These are phyloP conservation scores for Apocheima hispidaria DNA, from an alignment of 2,888 invertebrate genomes.

Conservation along the genomic window DNA sequence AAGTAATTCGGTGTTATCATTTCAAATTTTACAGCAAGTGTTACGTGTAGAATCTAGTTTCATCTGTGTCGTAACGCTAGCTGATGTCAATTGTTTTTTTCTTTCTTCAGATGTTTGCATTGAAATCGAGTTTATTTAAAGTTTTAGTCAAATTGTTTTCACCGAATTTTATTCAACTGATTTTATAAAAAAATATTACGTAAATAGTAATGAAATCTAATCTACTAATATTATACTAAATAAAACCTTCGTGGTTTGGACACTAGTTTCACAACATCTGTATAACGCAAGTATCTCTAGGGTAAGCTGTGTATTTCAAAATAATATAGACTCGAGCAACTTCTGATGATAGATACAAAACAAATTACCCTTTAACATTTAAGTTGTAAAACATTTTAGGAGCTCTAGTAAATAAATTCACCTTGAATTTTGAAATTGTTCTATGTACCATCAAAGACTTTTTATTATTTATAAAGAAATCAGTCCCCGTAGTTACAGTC, in stretches of 20 bases:
- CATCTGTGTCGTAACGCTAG: too few relatives aligned
- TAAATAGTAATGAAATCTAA: too few relatives aligned
- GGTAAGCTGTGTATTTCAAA: neutral
- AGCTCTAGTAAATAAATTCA: neutral
- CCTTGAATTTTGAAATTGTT: slow-evolving; percentile 3
- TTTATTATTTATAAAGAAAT: slow-evolving; percentile 3
- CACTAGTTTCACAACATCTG: neutral
- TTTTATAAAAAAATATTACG: too few relatives aligned
- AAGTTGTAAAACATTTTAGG: neutral
- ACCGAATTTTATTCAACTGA: too few relatives aligned
- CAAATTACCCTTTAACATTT: neutral
- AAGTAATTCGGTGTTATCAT: too few relatives aligned
- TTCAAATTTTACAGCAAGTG: too few relatives aligned
- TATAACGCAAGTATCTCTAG: neutral
- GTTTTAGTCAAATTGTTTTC: too few relatives aligned
- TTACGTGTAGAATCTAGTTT: too few relatives aligned
- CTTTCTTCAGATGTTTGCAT: too few relatives aligned
- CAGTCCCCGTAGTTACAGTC: slow-evolving; percentile 7
- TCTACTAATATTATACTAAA: too few relatives aligned
- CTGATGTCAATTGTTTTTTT: too few relatives aligned
- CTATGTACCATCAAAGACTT: neutral
- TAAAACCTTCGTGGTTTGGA: neutral
- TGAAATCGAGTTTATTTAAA: too few relatives aligned
- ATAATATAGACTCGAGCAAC: neutral
- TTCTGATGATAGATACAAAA: neutral